Base-by-base conservation (phyloP, 2,797 vertebrate genomes). In the Momotus momota region DNA sequence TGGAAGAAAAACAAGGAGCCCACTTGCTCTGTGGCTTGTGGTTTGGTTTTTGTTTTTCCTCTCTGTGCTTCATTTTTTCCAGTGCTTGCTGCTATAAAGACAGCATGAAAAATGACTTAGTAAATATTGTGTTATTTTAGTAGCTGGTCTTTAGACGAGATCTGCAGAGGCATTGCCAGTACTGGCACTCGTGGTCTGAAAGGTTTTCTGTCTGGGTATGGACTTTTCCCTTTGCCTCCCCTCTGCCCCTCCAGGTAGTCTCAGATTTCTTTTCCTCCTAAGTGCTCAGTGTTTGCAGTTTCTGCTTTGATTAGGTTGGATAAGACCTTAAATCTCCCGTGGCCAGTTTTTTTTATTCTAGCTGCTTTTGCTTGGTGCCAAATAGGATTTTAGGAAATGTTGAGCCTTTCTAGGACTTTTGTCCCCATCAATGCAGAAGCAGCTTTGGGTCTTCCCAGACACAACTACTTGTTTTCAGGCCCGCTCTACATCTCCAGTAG, bases 121-220 rank as follows among this genome's bases (percentile, higher is more conserved):
- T 88, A 94, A 94, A 79, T 88, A 69, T 6, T 86, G 45, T 21
- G 62, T 90, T 95, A 69, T 88, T 96, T 95, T 86, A 84, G 93
- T 95, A 79, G 86, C 70, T 93, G 92, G 35, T 88, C 66, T 92
- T 72, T 16, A 86, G 43, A 79, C 40, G 58, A 88, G 74, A 75
- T 57, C 78, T 86, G 70, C 41, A 18, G 14, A 54, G 72, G 29
- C 88, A 33, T 40, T 90, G 79, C 55, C 66, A 90, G 48, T 7
- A 31, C 70, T 94, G 81, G 61, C 66, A 46, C 62, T 81, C 3
- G 8, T 29, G 12, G 11, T 20, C 41, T 26, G 22, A 81, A 58
- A 79, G 46, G 12, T 41, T 93, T 89, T 78, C 33, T 90, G 23
- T 51, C 45, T 57, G n/a, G n/a, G 20, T 35, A 35, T 26, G 21